phyloP scores from a whole-genome alignment of 2,888 invertebrate genomes.

The Schizaphis graminum region DNA sequence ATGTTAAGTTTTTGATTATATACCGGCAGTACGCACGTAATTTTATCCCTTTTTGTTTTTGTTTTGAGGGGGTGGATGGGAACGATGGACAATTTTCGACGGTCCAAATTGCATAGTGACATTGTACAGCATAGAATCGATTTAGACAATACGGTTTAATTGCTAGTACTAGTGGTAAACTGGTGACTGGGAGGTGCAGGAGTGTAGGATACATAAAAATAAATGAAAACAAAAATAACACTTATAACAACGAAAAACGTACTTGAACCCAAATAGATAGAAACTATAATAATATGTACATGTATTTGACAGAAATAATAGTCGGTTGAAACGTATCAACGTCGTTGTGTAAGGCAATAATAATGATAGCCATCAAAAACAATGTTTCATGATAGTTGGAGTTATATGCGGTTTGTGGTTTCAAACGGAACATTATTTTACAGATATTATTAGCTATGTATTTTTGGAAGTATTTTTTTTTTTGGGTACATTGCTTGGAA shows the following conservation, averaged over 20 bases:
- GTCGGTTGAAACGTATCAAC: constrained; percentile 3
- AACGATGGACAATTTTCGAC: constrained; percentile 29
- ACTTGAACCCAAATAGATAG: constrained; percentile 13
- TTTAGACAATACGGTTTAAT: constrained; percentile 34
- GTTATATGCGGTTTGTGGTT: constrained; percentile 63
- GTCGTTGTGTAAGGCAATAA: constrained; percentile 39
- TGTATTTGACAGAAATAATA: constrained; percentile 54
- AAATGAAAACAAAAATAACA: background rate
- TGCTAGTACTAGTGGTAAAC: background rate
- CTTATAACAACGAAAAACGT: background rate
- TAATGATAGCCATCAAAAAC: constrained; percentile 54
- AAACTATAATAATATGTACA: constrained; percentile 19
- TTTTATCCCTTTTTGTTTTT: constrained; percentile 18
- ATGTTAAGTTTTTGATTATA: constrained; percentile 61
- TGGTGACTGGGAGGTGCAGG: background rate
- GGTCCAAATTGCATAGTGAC: constrained; percentile 31
- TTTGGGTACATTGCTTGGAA: background rate
- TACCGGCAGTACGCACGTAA: constrained; percentile 34
- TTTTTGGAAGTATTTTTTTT: constrained; percentile 42
- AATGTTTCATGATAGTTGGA: constrained; percentile 53
- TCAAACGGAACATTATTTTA: constrained; percentile 33
- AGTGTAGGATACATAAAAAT: constrained; percentile 8
- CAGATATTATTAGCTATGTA: constrained; percentile 48
- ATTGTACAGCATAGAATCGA: background rate
- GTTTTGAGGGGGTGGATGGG: background rate